A percentile compares a stretch with the other conserved stretches of the same genome.
Evolutionary conservation across 2,888 invertebrate species (phyloP).

Genomic region (Aproaerema taeniolella): DNA sequence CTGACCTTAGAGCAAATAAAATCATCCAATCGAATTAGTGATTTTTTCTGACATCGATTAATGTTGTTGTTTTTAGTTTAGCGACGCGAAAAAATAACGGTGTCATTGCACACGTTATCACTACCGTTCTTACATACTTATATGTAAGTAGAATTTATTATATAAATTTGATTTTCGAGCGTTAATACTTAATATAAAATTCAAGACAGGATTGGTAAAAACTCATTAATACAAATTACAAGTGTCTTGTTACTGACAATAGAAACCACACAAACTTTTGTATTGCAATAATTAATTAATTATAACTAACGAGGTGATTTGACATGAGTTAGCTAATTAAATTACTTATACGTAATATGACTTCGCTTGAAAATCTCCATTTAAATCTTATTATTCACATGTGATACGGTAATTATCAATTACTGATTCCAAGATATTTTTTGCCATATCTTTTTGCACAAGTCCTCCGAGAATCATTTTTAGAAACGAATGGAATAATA

Average conservation of each 20-base stretch:
- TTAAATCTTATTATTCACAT: conserved; percentile 23
- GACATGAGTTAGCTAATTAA: too few relatives aligned
- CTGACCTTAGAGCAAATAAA: not conserved
- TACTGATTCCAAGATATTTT: conserved; percentile 30
- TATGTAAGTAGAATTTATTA: too few relatives aligned
- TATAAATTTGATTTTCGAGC: too few relatives aligned
- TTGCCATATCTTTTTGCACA: conserved; percentile 28
- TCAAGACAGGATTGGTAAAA: too few relatives aligned
- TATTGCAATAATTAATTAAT: conserved; percentile 1
- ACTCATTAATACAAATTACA: too few relatives aligned
- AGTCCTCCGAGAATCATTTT: conserved; percentile 39
- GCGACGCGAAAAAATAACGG: not conserved
- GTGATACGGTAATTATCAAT: conserved; percentile 39
- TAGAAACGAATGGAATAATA: conserved; percentile 47
- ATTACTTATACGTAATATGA: too few relatives aligned
- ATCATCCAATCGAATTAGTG: not conserved
- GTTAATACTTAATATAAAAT: too few relatives aligned
- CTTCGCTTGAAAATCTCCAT: conserved; percentile 22
- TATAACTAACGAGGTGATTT: conserved; percentile 5
- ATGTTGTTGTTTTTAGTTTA: not conserved
- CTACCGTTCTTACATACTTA: too few relatives aligned
- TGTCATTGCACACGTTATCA: too few relatives aligned
- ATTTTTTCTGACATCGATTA: not conserved
- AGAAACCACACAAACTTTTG: too few relatives aligned
- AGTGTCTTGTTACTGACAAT: too few relatives aligned